These are phyloP conservation scores for Sebastes iracundus DNA, from an alignment of 2,797 vertebrate genomes.

Conservation along the genomic window DNA sequence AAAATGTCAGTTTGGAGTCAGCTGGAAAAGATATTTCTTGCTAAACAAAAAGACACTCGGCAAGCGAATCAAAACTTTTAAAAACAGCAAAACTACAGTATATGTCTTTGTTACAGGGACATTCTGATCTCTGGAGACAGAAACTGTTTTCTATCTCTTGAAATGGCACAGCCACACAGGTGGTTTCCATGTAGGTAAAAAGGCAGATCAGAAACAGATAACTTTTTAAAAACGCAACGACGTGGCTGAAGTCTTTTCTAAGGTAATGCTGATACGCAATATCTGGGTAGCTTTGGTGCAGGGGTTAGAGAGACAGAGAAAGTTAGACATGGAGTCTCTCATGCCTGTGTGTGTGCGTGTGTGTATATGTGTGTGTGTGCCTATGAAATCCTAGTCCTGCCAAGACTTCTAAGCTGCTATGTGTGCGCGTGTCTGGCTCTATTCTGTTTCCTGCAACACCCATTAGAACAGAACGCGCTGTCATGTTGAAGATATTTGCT, in stretches of 20 bases:
- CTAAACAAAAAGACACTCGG: not conserved
- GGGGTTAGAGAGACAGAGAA: conserved; percentile 3
- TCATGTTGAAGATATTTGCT: conserved; percentile 64
- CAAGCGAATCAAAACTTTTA: not conserved
- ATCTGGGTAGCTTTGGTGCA: not conserved
- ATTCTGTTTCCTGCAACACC: conserved; percentile 65
- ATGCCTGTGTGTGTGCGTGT: not conserved
- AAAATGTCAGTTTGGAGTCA: not conserved
- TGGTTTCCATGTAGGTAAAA: not conserved
- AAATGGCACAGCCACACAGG: not conserved
- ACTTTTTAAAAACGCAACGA: not conserved
- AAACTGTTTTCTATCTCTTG: not conserved
- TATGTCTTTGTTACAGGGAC: not conserved
- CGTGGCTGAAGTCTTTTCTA: not conserved
- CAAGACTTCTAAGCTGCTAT: conserved; percentile 56
- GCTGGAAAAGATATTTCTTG: not conserved
- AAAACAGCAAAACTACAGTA: not conserved
- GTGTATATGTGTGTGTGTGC: too few species aligned
- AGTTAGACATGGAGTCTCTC: conserved; percentile 14
- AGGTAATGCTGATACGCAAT: not conserved
- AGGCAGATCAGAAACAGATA: not conserved
- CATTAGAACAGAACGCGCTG: conserved; percentile 57
- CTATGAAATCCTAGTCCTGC: conserved; percentile 38
- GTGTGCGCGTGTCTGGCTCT: conserved; percentile 53
- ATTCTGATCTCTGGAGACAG: not conserved